Evolutionary conservation across 2,888 invertebrate genomes (phyloP), one percentile per base, ranked within the genome.

Genomic region (Eristalis intricaria): DNA sequence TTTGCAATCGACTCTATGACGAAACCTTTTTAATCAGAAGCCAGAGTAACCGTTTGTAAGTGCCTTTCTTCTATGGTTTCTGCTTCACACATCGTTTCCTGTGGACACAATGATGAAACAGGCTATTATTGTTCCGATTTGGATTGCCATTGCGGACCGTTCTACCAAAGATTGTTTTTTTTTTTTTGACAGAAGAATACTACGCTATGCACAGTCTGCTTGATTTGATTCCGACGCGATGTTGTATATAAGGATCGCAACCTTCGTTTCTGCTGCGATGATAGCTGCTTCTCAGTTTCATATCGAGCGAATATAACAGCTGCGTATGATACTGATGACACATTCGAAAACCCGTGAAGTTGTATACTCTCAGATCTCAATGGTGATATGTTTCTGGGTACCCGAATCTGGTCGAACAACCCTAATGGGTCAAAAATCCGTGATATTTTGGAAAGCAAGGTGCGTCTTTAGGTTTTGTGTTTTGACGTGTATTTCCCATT

Each of bases 141-240:
- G 0, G 64, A 58, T 1, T 64, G 22, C 56, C 56, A 61, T 1
- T 40, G 43, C 8, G 65, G 65, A 10, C 65, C 64, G 23, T 7
- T 75, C 65, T 56, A 75, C 75, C 75, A 75, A 23, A 65, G 63
- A 43, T 68, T 8, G 29, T n/a, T n/a, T n/a, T n/a, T n/a, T n/a
- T n/a, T n/a, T n/a, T n/a, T 83, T 15, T 19, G 75, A 81, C 19
- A 80, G 80, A 11, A 86, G 7, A 0, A 89, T 40, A 4, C 89
- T 89, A 4, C 89, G 83, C 1, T 85, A 89, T 0, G 88, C 89
- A 70, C 84, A 89, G 66, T 90, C 89, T 13, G 89, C 89, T 0
- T 88, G 88, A 70, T 89, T 89, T 38, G 74, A 63, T 43, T 66
- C 79, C 4, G 85, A 88, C 0, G 73, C 65, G 32, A 89, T 79